Base-by-base conservation (phyloP, 2,797 vertebrate genomes). In the Sebastolobus alascanus region DNA sequence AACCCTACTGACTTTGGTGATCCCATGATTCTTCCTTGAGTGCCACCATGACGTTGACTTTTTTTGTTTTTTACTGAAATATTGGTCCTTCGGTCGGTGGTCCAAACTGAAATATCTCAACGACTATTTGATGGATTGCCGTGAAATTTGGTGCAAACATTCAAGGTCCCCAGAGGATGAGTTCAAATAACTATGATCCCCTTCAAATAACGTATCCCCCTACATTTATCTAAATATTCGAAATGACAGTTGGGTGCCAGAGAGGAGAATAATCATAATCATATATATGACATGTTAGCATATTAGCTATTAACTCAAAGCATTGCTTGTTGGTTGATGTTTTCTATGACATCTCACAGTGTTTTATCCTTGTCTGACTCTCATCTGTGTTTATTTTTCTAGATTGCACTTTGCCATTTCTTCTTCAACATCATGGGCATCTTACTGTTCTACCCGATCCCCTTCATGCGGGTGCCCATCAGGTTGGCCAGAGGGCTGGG, bases 351-450 rank as follows among this genome's bases (percentile, higher is more conserved):
- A 59, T 74, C 31, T 64, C 6, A 66, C 16, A 52, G 7, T 18
- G 43, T 0, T 46, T 13, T 43, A 46, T 14, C 18, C 12, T 68
- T 25, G n/a, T 73, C 25, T 77, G 13, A 65, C 59, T 37, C 5
- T 25, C 4, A 1, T 73, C 5, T 35, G 0, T 68, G 2, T 75
- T 11, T 52, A 20, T 46, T 77, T 13, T 27, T 77, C 84, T 92
- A 99, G 98, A 97, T 99, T 75, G 97, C 98, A 5, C 93, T 99
- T 79, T 99, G 97, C 80, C 98, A 99, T 81, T 99, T 99, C 90
- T 98, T 99, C 95, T 99, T 99, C 94, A 99, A 99, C 85, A 86
- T 99, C 86, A 96, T 97, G 18, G 98, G 98, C 11, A 98, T 99
- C 85, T 0, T 97, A 8, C 92, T 99, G 43, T 99, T 97, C 96